These are phyloP conservation scores for Caloenas nicobarica DNA, from an alignment of 2,113 vertebrate species.

Conservation along the genomic window DNA sequence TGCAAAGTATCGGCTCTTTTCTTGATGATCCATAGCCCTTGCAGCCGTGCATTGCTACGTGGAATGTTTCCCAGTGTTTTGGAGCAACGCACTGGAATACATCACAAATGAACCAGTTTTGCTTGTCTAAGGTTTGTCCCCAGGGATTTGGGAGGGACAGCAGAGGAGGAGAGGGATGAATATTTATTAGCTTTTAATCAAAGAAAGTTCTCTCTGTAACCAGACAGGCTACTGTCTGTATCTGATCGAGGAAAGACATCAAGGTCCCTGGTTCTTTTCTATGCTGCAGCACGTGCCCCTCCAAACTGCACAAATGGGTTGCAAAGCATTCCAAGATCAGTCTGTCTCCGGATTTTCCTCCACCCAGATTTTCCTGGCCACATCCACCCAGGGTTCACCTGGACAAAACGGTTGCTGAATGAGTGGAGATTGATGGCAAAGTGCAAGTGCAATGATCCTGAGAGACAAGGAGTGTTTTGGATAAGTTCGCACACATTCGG, in stretches of 20 bases:
- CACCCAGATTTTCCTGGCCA: background rate
- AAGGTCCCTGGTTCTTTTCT: constrained; percentile 29
- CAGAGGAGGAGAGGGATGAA: constrained; percentile 58
- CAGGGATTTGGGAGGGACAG: constrained; percentile 20
- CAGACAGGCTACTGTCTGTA: constrained; percentile 56
- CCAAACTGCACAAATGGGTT: background rate
- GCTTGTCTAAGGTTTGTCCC: constrained; percentile 27
- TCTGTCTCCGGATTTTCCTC: background rate
- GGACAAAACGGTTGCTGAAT: fast-evolving
- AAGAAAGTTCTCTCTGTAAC: constrained; percentile 55
- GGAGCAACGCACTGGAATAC: background rate
- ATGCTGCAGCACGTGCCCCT: background rate
- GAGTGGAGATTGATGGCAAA: background rate
- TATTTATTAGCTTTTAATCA: constrained; percentile 69
- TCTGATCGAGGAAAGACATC: constrained; percentile 53
- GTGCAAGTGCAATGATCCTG: fast-evolving
- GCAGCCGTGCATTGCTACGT: background rate
- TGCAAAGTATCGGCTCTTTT: constrained; percentile 8
- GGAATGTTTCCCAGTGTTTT: constrained; percentile 49
- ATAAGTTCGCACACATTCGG: background rate
- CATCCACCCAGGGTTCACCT: fast-evolving
- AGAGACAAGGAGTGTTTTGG: background rate
- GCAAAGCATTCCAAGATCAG: background rate
- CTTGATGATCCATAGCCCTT: background rate
- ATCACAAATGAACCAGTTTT: constrained; percentile 50